A percentile compares a stretch with the other conserved stretches of the same genome.
Conservation (phyloP, 1,140 invertebrate genomes). For the Scaptomyza hsui region DNA sequence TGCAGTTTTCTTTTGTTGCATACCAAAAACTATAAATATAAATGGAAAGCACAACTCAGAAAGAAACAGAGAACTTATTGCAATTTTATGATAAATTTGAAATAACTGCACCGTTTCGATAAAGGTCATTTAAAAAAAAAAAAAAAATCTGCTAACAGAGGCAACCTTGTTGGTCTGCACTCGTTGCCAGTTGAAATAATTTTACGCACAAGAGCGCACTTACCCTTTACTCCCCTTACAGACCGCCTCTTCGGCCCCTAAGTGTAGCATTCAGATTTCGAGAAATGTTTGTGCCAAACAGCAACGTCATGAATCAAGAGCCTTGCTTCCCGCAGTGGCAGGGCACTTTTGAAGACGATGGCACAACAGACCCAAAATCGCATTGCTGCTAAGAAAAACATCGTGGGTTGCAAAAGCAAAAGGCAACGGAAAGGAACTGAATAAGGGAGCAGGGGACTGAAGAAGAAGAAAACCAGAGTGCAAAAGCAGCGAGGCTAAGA, state of each 20-base stretch:
- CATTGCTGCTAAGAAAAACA: constrained; percentile 51
- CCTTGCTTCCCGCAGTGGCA: constrained; percentile 29
- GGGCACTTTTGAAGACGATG: constrained; percentile 27
- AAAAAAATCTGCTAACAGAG: constrained; percentile 14
- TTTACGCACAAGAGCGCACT: constrained; percentile 58
- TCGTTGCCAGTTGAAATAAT: constrained; percentile 52
- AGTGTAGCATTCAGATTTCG: constrained; percentile 49
- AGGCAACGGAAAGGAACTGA: constrained; percentile 10
- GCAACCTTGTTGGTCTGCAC: constrained; percentile 26
- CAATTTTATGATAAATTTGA: constrained; percentile 71
- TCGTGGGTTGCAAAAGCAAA: constrained; percentile 49
- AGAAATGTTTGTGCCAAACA: constrained; percentile 64
- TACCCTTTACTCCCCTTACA: neutral
- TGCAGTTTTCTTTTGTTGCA: neutral
- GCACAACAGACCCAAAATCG: constrained; percentile 49
- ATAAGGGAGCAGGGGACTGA: neutral
- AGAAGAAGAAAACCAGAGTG: constrained; percentile 17
- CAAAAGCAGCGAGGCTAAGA: constrained; percentile 35
- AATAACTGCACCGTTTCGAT: constrained; percentile 67
- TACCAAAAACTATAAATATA: constrained; percentile 17
- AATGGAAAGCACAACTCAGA: neutral
- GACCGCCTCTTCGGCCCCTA: neutral
- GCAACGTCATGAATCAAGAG: constrained; percentile 74
- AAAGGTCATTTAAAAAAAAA: constrained; percentile 50
- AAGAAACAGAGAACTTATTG: constrained; percentile 28